Evolutionary conservation across 2,113 vertebrate genomes (phyloP).

Genomic region (Lamprotornis superbus): DNA sequence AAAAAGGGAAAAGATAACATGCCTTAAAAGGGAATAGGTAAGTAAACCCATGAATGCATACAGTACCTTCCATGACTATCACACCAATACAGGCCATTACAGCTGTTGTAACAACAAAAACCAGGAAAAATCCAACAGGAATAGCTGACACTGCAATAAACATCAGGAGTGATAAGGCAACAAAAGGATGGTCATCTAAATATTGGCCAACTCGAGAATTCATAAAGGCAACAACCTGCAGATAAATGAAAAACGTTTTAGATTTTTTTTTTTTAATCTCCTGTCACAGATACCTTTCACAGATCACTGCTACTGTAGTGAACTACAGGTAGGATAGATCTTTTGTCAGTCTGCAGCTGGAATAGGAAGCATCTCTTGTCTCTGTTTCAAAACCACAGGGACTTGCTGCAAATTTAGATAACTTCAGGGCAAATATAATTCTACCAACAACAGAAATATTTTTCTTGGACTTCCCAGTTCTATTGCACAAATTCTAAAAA

Average conservation of each 20-base stretch:
- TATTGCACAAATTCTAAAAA: not conserved
- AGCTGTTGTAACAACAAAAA: constrained; percentile 76
- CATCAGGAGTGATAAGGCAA: constrained; percentile 77
- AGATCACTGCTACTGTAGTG: not conserved
- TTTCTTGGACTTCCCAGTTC: not conserved
- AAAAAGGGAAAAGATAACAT: not conserved
- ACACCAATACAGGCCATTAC: constrained; percentile 77
- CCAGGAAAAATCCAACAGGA: constrained; percentile 83
- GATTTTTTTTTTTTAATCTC: not conserved
- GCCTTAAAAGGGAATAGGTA: not conserved
- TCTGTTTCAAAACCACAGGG: not conserved
- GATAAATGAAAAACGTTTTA: not conserved
- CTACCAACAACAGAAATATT: not conserved
- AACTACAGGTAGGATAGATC: not conserved
- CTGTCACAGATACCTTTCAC: not conserved
- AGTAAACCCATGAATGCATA: not conserved
- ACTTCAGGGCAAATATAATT: not conserved
- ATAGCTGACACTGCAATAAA: constrained; percentile 78
- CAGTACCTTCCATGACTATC: constrained; percentile 85
- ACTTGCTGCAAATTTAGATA: not conserved
- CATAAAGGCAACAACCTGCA: constrained; percentile 81
- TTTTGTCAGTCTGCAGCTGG: not conserved
- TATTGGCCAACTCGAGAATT: constrained; percentile 79
- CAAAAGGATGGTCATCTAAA: constrained; percentile 81
- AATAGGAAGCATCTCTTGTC: not conserved